Percentiles rank a stretch among this genome's conserved stretches.
phyloP scores from a whole-genome alignment of 2,888 invertebrate genomes.

The Drosophila picticornis region DNA sequence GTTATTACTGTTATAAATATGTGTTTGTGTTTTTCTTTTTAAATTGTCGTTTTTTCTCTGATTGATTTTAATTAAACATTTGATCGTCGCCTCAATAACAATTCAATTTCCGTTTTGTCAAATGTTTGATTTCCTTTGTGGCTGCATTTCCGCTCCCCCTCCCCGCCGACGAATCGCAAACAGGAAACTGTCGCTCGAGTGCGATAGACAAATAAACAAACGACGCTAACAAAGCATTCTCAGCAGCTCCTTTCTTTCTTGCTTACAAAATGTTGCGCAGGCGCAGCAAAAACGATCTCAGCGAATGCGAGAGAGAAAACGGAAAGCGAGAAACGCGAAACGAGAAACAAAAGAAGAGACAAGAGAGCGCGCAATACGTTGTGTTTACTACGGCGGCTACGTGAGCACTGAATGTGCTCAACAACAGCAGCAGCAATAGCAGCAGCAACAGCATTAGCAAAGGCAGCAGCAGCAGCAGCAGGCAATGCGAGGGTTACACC shows the following conservation, averaged over 20 bases:
- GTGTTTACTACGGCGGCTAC: slow-evolving; percentile 37
- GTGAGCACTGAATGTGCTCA: slow-evolving; percentile 45
- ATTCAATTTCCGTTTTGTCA: slow-evolving; percentile 58
- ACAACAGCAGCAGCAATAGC: not conserved
- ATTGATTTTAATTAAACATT: slow-evolving; percentile 45
- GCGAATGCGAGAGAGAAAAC: slow-evolving; percentile 4
- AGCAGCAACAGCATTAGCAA: slow-evolving; percentile 1
- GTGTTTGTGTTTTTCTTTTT: not conserved
- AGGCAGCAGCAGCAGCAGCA: slow-evolving; percentile 2
- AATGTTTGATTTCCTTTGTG: slow-evolving; percentile 49
- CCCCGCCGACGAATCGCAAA: slow-evolving; percentile 7
- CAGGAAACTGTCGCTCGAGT: slow-evolving; percentile 69
- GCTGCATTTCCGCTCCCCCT: slow-evolving; percentile 52
- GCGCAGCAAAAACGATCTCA: slow-evolving; percentile 43
- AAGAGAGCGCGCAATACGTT: slow-evolving; percentile 37
- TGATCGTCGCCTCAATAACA: not conserved
- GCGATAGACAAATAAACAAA: slow-evolving; percentile 56
- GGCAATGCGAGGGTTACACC: slow-evolving; percentile 19
- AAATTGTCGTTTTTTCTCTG: slow-evolving; percentile 39
- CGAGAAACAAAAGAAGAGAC: not conserved
- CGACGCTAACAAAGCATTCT: slow-evolving; percentile 32
- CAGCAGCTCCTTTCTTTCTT: slow-evolving; percentile 38
- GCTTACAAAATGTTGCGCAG: slow-evolving; percentile 38
- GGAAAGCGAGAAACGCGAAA: not conserved
- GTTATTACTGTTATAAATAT: slow-evolving; percentile 19